These are phyloP conservation scores for Acronicta psi DNA, from an alignment of 2,888 invertebrate species.

Conservation along the genomic window DNA sequence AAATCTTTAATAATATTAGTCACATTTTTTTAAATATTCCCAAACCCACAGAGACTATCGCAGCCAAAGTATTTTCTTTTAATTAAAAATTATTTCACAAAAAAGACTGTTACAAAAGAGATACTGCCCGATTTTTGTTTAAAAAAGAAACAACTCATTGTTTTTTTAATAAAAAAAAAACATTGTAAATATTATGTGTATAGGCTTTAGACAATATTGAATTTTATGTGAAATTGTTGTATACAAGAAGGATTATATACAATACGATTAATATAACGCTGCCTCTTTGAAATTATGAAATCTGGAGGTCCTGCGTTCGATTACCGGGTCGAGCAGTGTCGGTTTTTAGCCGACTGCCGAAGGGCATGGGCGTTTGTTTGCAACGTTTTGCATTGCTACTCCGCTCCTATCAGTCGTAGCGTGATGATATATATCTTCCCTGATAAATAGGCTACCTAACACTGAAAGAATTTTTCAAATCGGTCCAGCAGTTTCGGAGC, in stretches of 20 bases:
- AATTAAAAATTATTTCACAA: slow-evolving; percentile 43
- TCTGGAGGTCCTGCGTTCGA: no score
- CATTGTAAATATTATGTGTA: slow-evolving; percentile 50
- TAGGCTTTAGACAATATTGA: slow-evolving; percentile 28
- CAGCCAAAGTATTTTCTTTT: slow-evolving; percentile 49
- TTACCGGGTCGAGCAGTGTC: no score
- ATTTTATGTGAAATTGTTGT: slow-evolving; percentile 19
- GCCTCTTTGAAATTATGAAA: no score
- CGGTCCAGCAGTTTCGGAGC: no score
- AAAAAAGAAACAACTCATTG: slow-evolving; percentile 9
- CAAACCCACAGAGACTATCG: slow-evolving; percentile 30
- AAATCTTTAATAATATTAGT: neutral
- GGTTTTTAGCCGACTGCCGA: no score
- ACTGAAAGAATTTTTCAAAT: no score
- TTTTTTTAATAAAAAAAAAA: slow-evolving; percentile 5
- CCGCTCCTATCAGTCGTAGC: no score
- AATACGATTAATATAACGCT: no score
- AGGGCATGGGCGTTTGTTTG: no score
- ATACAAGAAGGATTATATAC: slow-evolving; percentile 13
- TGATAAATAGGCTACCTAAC: no score
- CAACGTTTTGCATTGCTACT: no score
- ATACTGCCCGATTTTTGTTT: slow-evolving; percentile 56
- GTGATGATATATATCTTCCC: no score
- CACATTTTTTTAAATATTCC: slow-evolving; percentile 11
- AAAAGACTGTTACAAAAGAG: slow-evolving; percentile 56